phyloP scores from a whole-genome alignment of 2,888 invertebrate species.

The Leptodirus hochenwartii region DNA sequence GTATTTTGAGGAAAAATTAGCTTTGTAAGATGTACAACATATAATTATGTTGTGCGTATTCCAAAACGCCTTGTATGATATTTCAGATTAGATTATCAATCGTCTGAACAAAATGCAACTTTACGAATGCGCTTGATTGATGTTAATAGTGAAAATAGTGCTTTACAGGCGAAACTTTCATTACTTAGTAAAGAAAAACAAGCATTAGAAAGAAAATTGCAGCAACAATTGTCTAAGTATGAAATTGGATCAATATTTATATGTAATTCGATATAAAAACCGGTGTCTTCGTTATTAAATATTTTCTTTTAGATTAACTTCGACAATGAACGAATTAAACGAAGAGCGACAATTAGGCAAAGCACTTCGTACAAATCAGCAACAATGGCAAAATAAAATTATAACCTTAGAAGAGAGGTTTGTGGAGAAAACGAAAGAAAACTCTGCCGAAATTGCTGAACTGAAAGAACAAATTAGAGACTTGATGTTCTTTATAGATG shows the following conservation, averaged over 20 bases:
- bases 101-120: constrained; percentile 20
- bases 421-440: constrained; percentile 29
- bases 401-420: constrained; percentile 32
- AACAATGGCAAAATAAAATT: constrained; percentile 48
- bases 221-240: constrained; percentile 41
- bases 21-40: constrained; percentile 20
- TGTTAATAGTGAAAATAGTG: constrained; percentile 30
- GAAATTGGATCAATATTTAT: too few species aligned
- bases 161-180: constrained; percentile 29
- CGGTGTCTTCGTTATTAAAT: too few species aligned
- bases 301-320: constrained; percentile 33
- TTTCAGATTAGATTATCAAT: constrained; percentile 22
- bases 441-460: constrained; percentile 55
- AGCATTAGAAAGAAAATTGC: constrained; percentile 49
- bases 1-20: constrained; percentile 73
- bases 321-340: constrained; percentile 48
- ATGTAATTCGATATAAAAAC: too few species aligned
- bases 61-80: not conserved
- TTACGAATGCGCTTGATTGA: constrained; percentile 30
- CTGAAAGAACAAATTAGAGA: constrained; percentile 87
- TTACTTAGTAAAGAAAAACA: constrained; percentile 45
- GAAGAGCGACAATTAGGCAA: constrained; percentile 77
- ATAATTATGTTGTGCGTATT: not conserved
- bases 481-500: constrained; percentile 93
- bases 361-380: constrained; percentile 57